A percentile compares a stretch with the other conserved stretches of the same genome.
Conservation (phyloP, 2,888 invertebrate genomes). For the Diplolepis rosae region DNA sequence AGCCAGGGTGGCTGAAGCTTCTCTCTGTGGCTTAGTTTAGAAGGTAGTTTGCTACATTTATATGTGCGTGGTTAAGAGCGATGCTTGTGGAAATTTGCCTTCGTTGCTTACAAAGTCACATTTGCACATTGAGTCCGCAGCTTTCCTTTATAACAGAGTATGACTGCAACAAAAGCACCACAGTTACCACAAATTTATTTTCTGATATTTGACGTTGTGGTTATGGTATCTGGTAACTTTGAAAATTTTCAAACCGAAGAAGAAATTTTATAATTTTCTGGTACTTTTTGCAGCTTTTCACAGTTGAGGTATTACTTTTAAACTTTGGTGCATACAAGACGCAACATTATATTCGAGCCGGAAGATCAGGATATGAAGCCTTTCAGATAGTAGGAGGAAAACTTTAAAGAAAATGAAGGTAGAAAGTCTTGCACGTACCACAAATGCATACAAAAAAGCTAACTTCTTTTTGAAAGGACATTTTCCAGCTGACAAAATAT, state of each 20-base stretch:
- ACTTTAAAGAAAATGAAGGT: neutral
- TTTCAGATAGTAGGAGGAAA: neutral
- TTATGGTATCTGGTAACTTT: neutral
- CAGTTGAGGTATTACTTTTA: neutral
- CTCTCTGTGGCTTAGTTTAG: slow-evolving; percentile 62
- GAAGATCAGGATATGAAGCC: neutral
- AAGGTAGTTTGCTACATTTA: slow-evolving; percentile 66
- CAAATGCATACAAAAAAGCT: neutral
- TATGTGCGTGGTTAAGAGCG: slow-evolving; percentile 62
- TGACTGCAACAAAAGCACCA: slow-evolving; percentile 32
- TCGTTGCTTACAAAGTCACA: slow-evolving; percentile 45
- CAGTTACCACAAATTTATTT: slow-evolving; percentile 20
- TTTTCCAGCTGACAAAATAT: slow-evolving; percentile 16
- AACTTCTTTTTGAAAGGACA: neutral
- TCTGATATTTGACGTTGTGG: neutral
- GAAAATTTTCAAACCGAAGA: neutral
- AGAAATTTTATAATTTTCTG: neutral
- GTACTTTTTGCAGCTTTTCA: too few species aligned
- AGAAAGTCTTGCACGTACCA: neutral
- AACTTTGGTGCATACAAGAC: neutral
- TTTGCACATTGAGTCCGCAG: slow-evolving; percentile 34
- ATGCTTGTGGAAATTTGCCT: slow-evolving; percentile 52
- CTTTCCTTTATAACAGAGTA: slow-evolving; percentile 38
- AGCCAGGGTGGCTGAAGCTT: slow-evolving; percentile 43
- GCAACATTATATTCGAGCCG: neutral